These are phyloP conservation scores for Craterocephalus amniculus DNA, from an alignment of 2,797 vertebrate genomes.

Conservation along the genomic window DNA sequence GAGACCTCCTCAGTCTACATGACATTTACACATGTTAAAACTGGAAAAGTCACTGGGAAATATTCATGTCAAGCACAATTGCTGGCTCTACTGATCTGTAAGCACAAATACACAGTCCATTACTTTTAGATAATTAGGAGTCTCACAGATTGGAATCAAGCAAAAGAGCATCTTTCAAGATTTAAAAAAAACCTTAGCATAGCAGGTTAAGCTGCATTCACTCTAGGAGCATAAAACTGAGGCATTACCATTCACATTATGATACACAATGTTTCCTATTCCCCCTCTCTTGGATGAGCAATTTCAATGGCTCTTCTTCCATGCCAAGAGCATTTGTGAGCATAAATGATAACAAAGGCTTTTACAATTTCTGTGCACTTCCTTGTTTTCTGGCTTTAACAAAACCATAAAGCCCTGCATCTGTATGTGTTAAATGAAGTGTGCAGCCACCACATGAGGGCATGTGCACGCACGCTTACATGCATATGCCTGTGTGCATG, in stretches of 20 bases:
- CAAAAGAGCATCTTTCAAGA: slow-evolving; percentile 60
- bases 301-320: slow-evolving; percentile 77
- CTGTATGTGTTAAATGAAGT: slow-evolving; percentile 78
- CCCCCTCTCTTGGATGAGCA: slow-evolving; percentile 77
- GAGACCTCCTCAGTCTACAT: slow-evolving; percentile 6
- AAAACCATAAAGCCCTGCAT: slow-evolving; percentile 78
- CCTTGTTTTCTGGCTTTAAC: slow-evolving; percentile 78
- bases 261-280: slow-evolving; percentile 77
- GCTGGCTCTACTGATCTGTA: slow-evolving; percentile 15
- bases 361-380: slow-evolving; percentile 77
- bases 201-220: slow-evolving; percentile 66
- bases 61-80: slow-evolving; percentile 5
- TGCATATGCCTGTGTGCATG: slow-evolving; percentile 1
- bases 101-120: slow-evolving; percentile 29
- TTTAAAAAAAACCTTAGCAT: slow-evolving; percentile 38
- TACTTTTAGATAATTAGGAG: slow-evolving; percentile 61
- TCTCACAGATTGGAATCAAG: slow-evolving; percentile 49
- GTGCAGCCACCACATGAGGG: slow-evolving; percentile 60
- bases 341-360: slow-evolving; percentile 79
- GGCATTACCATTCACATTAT: slow-evolving; percentile 80
- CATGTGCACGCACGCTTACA: slow-evolving; percentile 22
- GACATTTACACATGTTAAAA: slow-evolving; percentile 5
- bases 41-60: slow-evolving; percentile 12
- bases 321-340: slow-evolving; percentile 77
- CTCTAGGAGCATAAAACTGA: slow-evolving; percentile 73